Conservation (phyloP, 64 coral and sea anemone species). For the Actinia tenebrosa region DNA sequence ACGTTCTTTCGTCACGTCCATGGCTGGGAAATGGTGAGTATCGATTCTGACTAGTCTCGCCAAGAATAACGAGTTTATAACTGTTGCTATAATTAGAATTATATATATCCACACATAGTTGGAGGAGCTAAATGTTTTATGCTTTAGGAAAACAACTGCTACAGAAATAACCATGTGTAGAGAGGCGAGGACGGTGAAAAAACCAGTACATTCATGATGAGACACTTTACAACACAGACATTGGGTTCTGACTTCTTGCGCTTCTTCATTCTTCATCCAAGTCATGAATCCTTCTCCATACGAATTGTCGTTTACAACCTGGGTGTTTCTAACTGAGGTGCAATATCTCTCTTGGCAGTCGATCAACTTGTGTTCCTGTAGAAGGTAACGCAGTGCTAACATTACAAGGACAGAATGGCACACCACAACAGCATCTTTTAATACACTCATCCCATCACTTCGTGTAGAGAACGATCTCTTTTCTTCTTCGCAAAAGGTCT, state of each 20-base stretch:
- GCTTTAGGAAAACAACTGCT: not conserved
- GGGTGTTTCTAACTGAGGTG: not conserved
- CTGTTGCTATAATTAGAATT: not conserved
- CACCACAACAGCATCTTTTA: not conserved
- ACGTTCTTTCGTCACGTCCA: not conserved
- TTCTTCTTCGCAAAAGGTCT: not conserved
- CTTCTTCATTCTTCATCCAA: not conserved
- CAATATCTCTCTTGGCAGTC: not conserved
- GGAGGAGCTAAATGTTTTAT: not conserved
- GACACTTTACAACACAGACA: not conserved
- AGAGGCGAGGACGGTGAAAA: not conserved
- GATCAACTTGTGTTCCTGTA: not conserved
- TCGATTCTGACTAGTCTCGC: not conserved
- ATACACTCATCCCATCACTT: not conserved
- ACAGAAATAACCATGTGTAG: not conserved
- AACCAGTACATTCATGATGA: too few relatives aligned
- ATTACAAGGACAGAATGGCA: not conserved
- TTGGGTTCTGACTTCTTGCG: not conserved
- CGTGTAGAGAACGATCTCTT: not conserved
- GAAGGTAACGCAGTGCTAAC: not conserved
- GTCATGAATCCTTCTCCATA: not conserved
- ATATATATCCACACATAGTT: not conserved
- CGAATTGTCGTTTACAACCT: not conserved
- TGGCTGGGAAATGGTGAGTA: not conserved
- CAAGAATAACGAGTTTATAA: not conserved